These are phyloP conservation scores for Pseudorasbora parva DNA, from an alignment of 2,113 vertebrate species.

Conservation along the genomic window DNA sequence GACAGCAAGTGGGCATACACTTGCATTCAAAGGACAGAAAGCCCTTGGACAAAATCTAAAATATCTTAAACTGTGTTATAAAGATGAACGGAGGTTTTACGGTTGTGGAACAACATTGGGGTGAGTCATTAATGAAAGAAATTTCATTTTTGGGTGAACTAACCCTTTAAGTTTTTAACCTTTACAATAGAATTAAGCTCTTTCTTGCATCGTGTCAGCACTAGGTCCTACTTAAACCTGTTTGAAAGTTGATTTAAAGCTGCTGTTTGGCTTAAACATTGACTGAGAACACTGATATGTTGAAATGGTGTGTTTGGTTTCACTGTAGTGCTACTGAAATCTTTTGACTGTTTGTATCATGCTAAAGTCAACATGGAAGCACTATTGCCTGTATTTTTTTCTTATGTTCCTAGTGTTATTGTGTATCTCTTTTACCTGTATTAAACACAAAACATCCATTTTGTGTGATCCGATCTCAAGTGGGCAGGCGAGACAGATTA, in stretches of 20 bases:
- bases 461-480: too few species aligned
- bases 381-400: not conserved
- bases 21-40: too few species aligned
- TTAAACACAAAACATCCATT: too few species aligned
- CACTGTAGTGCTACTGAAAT: not conserved
- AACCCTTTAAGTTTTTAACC: not conserved
- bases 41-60: too few species aligned
- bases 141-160: too few species aligned
- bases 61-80: too few species aligned
- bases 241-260: not conserved
- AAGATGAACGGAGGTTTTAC: too few species aligned
- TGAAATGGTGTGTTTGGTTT: constrained; percentile 9
- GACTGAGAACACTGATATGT: not conserved
- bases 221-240: not conserved
- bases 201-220: not conserved
- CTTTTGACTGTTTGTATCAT: not conserved
- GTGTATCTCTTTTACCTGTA: not conserved
- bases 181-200: not conserved
- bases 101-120: too few species aligned
- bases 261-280: constrained; percentile 26
- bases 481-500: too few species aligned
- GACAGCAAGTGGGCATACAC: too few species aligned
- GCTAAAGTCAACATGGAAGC: not conserved
- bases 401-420: not conserved
- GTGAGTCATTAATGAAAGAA: too few species aligned